phyloP scores from a whole-genome alignment of 2,113 vertebrate genomes.

The Cricetomys ansorgei region DNA sequence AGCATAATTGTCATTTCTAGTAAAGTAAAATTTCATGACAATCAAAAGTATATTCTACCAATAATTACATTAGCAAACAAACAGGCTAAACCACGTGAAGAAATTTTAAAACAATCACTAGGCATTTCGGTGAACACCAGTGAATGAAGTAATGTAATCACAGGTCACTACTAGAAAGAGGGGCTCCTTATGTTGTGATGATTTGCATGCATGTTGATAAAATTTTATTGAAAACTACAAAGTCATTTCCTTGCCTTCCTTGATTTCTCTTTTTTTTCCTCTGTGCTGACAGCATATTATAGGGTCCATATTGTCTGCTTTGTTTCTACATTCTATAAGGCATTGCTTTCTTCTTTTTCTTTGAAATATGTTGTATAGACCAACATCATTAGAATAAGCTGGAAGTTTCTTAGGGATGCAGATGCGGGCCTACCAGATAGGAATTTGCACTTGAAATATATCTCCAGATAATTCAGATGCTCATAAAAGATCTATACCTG shows the following conservation, averaged over 20 bases:
- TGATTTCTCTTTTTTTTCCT: background rate
- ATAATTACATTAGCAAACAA: constrained; percentile 39
- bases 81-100: background rate
- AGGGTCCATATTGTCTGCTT: constrained; percentile 13
- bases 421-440: background rate
- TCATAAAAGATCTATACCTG: background rate
- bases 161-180: background rate
- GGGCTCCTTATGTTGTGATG: background rate
- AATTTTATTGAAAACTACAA: background rate
- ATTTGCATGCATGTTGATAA: background rate
- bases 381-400: background rate
- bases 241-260: background rate
- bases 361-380: background rate
- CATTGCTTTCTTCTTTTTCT: background rate
- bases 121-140: background rate
- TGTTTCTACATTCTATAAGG: background rate
- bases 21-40: constrained; percentile 28
- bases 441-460: background rate
- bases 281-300: background rate
- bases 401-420: background rate
- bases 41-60: background rate
- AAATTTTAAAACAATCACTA: constrained; percentile 33
- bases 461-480: background rate
- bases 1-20: constrained; percentile 23
- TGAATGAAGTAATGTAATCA: constrained; percentile 1